Evolutionary conservation across 2,113 vertebrate genomes (phyloP).

Genomic region (Microtus ochrogaster): DNA sequence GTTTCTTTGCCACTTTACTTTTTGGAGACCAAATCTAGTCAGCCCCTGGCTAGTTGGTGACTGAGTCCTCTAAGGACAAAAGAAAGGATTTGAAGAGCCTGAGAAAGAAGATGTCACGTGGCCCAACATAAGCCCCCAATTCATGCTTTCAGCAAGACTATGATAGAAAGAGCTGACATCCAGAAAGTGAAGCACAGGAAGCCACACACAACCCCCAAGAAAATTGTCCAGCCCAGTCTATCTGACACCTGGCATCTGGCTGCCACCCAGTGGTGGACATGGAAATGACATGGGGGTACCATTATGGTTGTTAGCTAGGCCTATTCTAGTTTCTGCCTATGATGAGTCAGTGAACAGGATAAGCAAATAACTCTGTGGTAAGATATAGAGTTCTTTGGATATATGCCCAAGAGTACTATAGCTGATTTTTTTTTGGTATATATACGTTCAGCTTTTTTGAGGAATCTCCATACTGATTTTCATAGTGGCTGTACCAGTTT

Average conservation of each 20-base stretch:
- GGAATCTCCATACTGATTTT: not conserved
- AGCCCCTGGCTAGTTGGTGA: not conserved
- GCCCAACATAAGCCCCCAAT: not conserved
- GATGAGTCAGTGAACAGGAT: not conserved
- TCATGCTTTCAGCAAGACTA: not conserved
- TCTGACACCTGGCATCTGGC: constrained; percentile 51
- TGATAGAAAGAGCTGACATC: not conserved
- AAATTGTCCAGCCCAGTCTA: not conserved
- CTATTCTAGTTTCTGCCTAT: not conserved
- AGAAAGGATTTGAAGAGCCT: not conserved
- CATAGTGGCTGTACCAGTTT: not conserved
- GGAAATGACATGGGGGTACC: not conserved
- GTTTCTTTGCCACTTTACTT: constrained; percentile 20
- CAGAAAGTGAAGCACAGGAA: not conserved
- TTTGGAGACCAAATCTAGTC: not conserved
- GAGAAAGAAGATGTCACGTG: not conserved
- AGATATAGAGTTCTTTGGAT: not conserved
- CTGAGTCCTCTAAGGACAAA: not conserved
- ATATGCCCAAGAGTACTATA: not conserved
- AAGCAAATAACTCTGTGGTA: not conserved
- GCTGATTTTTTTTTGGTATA: not conserved
- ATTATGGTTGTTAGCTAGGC: not conserved
- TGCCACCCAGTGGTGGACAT: constrained; percentile 63
- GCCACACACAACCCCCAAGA: not conserved
- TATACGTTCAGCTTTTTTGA: not conserved